A percentile compares a stretch with the other conserved stretches of the same genome.
phyloP scores from a whole-genome alignment of 2,888 invertebrate species.

The Lacanobia oleracea region DNA sequence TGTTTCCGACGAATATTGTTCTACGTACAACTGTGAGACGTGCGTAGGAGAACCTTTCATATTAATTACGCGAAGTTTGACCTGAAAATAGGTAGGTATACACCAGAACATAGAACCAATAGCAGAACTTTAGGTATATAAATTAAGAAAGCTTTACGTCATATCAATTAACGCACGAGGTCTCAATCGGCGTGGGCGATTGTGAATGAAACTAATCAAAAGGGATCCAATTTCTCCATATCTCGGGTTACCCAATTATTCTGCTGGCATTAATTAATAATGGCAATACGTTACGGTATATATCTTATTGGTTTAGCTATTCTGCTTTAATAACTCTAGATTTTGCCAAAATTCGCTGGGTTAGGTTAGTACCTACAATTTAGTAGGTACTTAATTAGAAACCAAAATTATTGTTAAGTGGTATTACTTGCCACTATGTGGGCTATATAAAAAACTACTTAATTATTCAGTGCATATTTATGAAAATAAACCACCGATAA shows the following conservation, averaged over 20 bases:
- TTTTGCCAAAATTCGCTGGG: background rate
- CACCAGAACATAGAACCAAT: constrained; percentile 5
- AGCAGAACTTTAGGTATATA: constrained; percentile 1
- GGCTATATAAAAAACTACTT: no score
- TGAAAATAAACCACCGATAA: no score
- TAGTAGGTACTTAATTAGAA: no score
- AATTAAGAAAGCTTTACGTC: constrained; percentile 14
- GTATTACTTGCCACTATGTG: no score
- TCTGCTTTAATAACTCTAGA: background rate
- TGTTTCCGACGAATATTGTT: constrained; percentile 4
- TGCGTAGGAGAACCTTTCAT: constrained; percentile 21
- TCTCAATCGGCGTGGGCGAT: constrained; percentile 16
- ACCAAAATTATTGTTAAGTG: no score
- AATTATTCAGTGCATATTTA: no score
- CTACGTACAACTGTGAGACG: background rate
- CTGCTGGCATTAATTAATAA: constrained; percentile 28
- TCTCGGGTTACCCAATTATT: constrained; percentile 17
- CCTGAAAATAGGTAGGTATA: constrained; percentile 14
- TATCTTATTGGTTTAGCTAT: constrained; percentile 3
- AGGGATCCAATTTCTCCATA: constrained; percentile 23
- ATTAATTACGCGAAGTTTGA: constrained; percentile 3
- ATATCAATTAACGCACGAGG: constrained; percentile 11
- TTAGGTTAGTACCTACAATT: background rate
- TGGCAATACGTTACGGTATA: constrained; percentile 1
- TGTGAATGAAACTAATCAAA: constrained; percentile 20